Evolutionary conservation across 2,797 vertebrate genomes (phyloP).

Genomic region (Eleutherodactylus coqui): DNA sequence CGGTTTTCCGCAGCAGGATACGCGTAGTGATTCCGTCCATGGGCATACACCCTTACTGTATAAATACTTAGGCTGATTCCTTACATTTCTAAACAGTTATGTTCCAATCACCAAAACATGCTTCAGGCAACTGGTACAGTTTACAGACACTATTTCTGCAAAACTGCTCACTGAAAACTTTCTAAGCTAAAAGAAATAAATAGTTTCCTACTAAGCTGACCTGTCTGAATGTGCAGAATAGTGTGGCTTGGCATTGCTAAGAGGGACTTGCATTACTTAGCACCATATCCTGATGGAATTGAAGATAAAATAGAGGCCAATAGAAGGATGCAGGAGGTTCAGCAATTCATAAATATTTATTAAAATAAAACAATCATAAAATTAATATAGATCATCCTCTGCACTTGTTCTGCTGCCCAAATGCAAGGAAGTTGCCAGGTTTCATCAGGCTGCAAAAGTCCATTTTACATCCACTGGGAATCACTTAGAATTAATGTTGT

Average conservation of each 20-base stretch:
- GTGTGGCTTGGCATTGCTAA: background rate
- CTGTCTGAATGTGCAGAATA: background rate
- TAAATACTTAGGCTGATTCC: too few species aligned
- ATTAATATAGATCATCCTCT: background rate
- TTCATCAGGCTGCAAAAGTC: background rate
- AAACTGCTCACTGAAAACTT: background rate
- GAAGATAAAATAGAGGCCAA: background rate
- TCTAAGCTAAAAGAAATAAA: background rate
- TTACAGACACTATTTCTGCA: background rate
- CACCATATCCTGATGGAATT: background rate
- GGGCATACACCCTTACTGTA: too few species aligned
- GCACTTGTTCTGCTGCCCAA: background rate
- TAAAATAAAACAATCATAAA: conserved; percentile 19
- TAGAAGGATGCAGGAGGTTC: background rate
- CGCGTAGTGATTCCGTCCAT: too few species aligned
- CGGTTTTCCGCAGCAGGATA: too few species aligned
- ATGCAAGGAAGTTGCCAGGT: conserved; percentile 3
- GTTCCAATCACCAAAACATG: too few species aligned
- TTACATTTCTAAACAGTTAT: too few species aligned
- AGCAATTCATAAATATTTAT: conserved; percentile 22
- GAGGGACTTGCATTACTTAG: background rate
- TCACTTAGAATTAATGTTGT: background rate
- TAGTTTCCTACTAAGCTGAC: background rate
- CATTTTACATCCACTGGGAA: background rate
- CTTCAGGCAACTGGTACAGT: too few species aligned